These are phyloP conservation scores for Cryptomyrus ogoouensis DNA, from an alignment of 2,113 vertebrate species.

Conservation along the genomic window DNA sequence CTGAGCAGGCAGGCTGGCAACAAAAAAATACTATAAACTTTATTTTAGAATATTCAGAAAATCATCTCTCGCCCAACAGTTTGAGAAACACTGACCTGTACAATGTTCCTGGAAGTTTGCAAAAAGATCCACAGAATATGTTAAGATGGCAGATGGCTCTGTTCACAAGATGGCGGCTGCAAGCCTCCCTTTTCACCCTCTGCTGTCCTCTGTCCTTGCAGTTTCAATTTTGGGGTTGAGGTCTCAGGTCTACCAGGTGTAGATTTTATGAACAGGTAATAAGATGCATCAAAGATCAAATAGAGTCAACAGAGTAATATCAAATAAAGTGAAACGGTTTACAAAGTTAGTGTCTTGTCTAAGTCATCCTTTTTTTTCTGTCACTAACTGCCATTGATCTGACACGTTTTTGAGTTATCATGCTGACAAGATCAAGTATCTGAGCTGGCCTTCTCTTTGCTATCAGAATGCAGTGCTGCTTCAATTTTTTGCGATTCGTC, in stretches of 20 bases:
- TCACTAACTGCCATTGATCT: not conserved
- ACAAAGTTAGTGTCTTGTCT: not conserved
- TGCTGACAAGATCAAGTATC: not conserved
- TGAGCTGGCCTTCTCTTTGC: not conserved
- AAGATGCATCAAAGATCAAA: not conserved
- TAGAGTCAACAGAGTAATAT: not conserved
- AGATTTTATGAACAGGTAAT: not conserved
- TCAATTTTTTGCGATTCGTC: not conserved
- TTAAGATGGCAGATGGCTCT: no score
- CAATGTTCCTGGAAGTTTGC: no score
- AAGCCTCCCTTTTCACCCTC: no score
- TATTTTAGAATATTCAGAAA: not conserved
- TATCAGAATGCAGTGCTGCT: not conserved
- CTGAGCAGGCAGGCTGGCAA: not conserved
- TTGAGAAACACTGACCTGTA: no score
- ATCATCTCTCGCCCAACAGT: no score
- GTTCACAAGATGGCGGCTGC: no score
- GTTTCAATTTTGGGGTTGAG: no score
- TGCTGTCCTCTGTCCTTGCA: no score
- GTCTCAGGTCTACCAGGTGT: not conserved
- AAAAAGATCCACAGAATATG: no score
- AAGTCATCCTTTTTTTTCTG: not conserved
- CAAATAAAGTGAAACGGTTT: not conserved
- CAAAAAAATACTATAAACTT: not conserved
- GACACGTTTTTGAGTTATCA: not conserved